phyloP scores from a whole-genome alignment of 35 echinoderm and acorn worm genomes.

The Ptychodera flava region DNA sequence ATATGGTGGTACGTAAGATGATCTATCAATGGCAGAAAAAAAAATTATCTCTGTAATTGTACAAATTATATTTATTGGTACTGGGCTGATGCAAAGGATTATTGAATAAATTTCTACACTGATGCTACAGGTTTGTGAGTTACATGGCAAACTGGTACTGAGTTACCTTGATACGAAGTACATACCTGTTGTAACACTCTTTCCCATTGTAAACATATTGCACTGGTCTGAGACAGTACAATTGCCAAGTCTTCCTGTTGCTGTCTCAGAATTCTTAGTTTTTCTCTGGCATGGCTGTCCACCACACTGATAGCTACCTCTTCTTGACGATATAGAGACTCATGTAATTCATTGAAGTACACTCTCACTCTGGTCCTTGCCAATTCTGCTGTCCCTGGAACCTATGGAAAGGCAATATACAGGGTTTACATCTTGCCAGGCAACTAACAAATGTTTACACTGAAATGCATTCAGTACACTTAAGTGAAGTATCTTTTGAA shows the following conservation, averaged over 20 bases:
- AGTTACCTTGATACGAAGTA: not conserved
- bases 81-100: too few relatives aligned
- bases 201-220: constrained; percentile 83
- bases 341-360: constrained; percentile 83
- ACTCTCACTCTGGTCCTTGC: constrained; percentile 52
- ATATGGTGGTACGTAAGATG: too few relatives aligned
- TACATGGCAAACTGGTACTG: too few relatives aligned
- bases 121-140: too few relatives aligned
- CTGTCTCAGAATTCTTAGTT: constrained; percentile 64
- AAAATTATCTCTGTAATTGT: too few relatives aligned
- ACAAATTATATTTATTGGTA: too few relatives aligned
- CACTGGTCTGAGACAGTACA: constrained; percentile 41
- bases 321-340: constrained; percentile 75
- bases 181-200: constrained; percentile 59
- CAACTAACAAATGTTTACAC: too few relatives aligned
- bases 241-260: constrained; percentile 77
- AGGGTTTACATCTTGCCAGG: too few relatives aligned
- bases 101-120: too few relatives aligned
- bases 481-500: too few relatives aligned
- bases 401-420: constrained; percentile 28
- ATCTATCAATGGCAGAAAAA: too few relatives aligned
- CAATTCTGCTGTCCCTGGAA: constrained; percentile 89
- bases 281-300: constrained; percentile 54
- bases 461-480: too few relatives aligned
- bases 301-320: constrained; percentile 87